Evolutionary conservation across 2,888 invertebrate genomes (phyloP), one percentile per base, ranked within the genome.

Genomic region (Lithophane ornitopus): DNA sequence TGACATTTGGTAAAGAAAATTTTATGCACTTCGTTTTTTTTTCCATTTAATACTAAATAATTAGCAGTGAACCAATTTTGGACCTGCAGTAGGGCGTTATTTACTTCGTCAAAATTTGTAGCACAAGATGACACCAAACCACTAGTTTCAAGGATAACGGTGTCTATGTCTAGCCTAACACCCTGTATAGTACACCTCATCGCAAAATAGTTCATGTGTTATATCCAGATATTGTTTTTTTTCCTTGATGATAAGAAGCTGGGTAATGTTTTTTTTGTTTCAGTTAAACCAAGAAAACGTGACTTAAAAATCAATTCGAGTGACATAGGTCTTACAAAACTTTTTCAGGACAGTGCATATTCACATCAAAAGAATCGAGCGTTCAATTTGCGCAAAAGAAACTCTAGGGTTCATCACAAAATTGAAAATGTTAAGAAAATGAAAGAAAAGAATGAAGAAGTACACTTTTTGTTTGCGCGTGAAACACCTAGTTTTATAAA

Each of bases 211-310:
- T 34, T 34, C 6, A 34, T 34, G 4, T 34, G 4, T 1, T 49
- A 46, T 26, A 65, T 46, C 12, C 6, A 44, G 12, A 19, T 65
- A 62, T 9, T 4, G 9, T 44, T 26, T 65, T 65, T 26, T 19
- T 16, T 19, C 2, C 2, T 49, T 19, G 19, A 49, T 22, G 16
- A 26, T n/a, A 26, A 44, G 16, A 16, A 16, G 3, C 22, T 1
- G 34, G 4, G 34, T 34, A 22, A 14, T 16, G 41, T n/a, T 28
- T 52, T 49, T 44, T 44, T 63, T 52, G 63, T 88, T 88, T 59
- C 86, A 88, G 88, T 26, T 49, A 77, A 65, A 41, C 34, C 67
- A 9, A 76, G 65, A 56, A 79, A 81, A 56, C 63, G 54, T 34
- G 67, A 69, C 1, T 61, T 59, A 12, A 85, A 77, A 58, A 74